These are phyloP conservation scores for Phylloscopus whistleri DNA, from an alignment of 2,113 vertebrate species.

Conservation along the genomic window DNA sequence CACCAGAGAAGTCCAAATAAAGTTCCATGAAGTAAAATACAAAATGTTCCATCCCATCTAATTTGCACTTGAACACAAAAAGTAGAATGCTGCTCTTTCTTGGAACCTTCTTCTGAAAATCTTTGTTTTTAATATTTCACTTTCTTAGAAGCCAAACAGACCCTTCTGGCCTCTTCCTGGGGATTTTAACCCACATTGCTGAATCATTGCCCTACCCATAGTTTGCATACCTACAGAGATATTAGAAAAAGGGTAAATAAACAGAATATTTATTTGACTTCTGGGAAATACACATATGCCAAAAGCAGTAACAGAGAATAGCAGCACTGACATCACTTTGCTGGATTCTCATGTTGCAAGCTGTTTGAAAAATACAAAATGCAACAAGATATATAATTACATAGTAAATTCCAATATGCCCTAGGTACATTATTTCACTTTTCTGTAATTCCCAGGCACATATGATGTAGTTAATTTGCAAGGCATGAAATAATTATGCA, in stretches of 20 bases:
- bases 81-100: not conserved
- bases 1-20: not conserved
- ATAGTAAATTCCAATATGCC: not conserved
- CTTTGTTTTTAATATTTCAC: not conserved
- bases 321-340: not conserved
- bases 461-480: slow-evolving; percentile 25
- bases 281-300: not conserved
- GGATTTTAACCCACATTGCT: not conserved
- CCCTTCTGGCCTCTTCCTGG: not conserved
- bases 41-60: not conserved
- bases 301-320: not conserved
- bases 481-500: slow-evolving; percentile 27
- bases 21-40: not conserved
- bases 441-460: slow-evolving; percentile 14
- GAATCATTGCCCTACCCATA: not conserved
- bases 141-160: not conserved
- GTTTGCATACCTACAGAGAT: not conserved
- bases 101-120: not conserved
- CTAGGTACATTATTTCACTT: not conserved
- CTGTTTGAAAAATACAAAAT: not conserved
- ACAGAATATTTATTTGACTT: not conserved
- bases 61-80: not conserved
- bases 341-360: not conserved
- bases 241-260: not conserved
- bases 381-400: not conserved